Evolutionary conservation across 2,888 invertebrate species (phyloP).

Genomic region (Drosophila emarginata): DNA sequence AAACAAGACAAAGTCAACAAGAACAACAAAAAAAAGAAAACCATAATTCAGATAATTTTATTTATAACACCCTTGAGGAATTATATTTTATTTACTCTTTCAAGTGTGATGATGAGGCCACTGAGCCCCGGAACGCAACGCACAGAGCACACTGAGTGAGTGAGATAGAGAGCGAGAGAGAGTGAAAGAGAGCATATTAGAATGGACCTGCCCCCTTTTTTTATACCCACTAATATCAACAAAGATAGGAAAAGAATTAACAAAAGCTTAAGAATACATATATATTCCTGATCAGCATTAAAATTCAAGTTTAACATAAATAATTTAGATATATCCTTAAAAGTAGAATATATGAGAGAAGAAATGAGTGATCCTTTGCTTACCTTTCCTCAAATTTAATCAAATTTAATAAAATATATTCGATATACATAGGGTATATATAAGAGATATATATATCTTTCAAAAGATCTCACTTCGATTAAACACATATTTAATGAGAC

Average conservation of each 20-base stretch:
- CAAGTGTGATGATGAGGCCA: conserved; percentile 77
- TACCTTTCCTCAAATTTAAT: no score
- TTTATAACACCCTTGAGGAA: conserved; percentile 80
- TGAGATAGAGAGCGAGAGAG: background rate
- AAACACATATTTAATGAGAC: no score
- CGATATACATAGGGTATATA: no score
- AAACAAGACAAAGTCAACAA: conserved; percentile 60
- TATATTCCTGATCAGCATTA: no score
- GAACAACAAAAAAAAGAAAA: conserved; percentile 76
- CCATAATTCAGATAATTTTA: conserved; percentile 81
- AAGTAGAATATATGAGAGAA: no score
- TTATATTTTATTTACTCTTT: conserved; percentile 78
- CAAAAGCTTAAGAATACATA: no score
- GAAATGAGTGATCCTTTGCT: no score
- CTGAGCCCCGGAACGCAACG: conserved; percentile 37
- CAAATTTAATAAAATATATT: no score
- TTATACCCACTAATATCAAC: background rate
- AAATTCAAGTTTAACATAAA: no score
- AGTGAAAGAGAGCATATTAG: conserved; percentile 10
- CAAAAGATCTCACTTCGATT: no score
- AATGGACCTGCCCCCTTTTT: conserved; percentile 30
- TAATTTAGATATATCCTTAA: no score
- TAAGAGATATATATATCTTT: no score
- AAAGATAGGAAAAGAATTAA: background rate
- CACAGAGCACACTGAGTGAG: conserved; percentile 4